Evolutionary conservation across 2,113 vertebrate species (phyloP).

Genomic region (Engystomops pustulosus): DNA sequence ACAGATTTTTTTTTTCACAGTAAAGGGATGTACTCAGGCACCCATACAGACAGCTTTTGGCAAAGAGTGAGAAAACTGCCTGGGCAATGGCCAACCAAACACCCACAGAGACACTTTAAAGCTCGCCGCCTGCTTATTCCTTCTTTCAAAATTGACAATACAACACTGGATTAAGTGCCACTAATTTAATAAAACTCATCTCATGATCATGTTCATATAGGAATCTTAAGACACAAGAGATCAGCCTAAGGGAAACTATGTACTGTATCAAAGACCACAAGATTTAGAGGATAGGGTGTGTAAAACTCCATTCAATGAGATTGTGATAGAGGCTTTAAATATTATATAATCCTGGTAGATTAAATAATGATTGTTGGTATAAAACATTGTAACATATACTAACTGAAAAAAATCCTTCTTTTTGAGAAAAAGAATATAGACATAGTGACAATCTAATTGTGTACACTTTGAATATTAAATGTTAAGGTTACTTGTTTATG

Average conservation of each 20-base stretch:
- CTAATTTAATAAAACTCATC: slow-evolving; percentile 73
- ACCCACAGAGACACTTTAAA: slow-evolving; percentile 60
- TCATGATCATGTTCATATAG: slow-evolving; percentile 60
- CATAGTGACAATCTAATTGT: no score
- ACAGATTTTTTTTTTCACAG: slow-evolving; percentile 61
- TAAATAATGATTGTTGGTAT: no score
- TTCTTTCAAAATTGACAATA: slow-evolving; percentile 62
- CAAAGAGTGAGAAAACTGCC: slow-evolving; percentile 59
- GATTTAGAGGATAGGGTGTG: slow-evolving; percentile 37
- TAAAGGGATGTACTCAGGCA: slow-evolving; percentile 58
- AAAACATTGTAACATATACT: no score
- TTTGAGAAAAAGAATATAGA: no score
- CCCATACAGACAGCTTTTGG: slow-evolving; percentile 62
- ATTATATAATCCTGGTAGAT: not conserved
- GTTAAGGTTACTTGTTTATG: no score
- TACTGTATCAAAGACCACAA: slow-evolving; percentile 25
- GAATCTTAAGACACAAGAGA: slow-evolving; percentile 43
- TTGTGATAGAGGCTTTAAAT: not conserved
- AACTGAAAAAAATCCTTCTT: no score
- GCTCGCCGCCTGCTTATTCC: slow-evolving; percentile 62
- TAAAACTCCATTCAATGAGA: not conserved
- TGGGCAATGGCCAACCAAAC: slow-evolving; percentile 53
- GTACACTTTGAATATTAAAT: no score
- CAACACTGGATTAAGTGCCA: slow-evolving; percentile 71
- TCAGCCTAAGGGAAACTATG: slow-evolving; percentile 35